phyloP scores from a whole-genome alignment of 2,888 invertebrate species.

The Tachystola acroxantha region DNA sequence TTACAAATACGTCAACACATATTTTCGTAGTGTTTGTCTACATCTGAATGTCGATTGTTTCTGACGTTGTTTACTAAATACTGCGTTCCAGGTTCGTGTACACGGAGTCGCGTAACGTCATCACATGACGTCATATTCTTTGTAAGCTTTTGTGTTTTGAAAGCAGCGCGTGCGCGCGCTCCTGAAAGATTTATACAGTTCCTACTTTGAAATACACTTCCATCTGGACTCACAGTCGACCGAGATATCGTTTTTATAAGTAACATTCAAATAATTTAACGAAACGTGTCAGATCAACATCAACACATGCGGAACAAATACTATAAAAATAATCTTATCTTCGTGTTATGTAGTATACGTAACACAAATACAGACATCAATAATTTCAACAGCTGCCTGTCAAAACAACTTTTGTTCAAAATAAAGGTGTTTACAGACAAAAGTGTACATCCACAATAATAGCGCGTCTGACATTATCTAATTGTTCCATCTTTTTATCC shows the following conservation, averaged over 20 bases:
- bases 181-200: conserved; percentile 36
- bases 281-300: conserved; percentile 15
- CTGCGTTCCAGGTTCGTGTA: conserved; percentile 37
- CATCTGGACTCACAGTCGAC: too few relatives aligned
- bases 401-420: conserved; percentile 61
- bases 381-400: conserved; percentile 55
- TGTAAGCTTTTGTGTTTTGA: conserved; percentile 32
- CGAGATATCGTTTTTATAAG: too few relatives aligned
- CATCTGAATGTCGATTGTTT: conserved; percentile 51
- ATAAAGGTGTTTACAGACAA: conserved; percentile 71
- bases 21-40: conserved; percentile 42
- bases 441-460: conserved; percentile 36
- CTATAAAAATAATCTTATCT: conserved; percentile 22
- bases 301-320: conserved; percentile 22
- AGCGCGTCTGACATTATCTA: conserved; percentile 47
- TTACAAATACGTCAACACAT: conserved; percentile 25
- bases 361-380: conserved; percentile 42
- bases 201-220: too few relatives aligned
- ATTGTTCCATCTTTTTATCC: conserved; percentile 65
- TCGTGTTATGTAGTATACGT: conserved; percentile 5
- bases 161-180: conserved; percentile 33
- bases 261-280: too few relatives aligned
- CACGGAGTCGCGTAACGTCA: conserved; percentile 34
- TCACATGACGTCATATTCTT: conserved; percentile 41
- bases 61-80: conserved; percentile 49